Evolutionary conservation across 2,888 invertebrate species (phyloP), one percentile per base, ranked within the genome.

Genomic region (Pollenia amentaria): DNA sequence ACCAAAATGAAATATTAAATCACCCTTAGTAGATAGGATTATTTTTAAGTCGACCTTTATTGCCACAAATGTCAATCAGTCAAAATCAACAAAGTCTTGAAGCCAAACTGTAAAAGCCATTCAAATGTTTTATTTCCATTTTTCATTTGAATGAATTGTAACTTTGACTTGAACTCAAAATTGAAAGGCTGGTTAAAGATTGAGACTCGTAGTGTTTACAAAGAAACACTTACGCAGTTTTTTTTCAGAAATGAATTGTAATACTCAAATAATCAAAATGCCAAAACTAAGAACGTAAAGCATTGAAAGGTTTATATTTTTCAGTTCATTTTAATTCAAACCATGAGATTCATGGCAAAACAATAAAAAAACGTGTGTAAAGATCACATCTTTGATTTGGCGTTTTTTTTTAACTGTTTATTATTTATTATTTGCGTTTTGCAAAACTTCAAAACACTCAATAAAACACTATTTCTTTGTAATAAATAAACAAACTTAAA

Each of bases 401-500:
- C 11, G 29, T 72, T 69, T 51, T 11, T 9, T 51, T 51, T 79
- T n/a, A 1, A 29, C 0, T 75, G 21, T 70, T 72, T 80, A 65
- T 80, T 82, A 81, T 82, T 78, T 78, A 82, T 69, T 79, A 76
- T 73, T 83, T 84, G 76, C 83, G 76, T 83, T 80, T 82, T 77
- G 83, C 80, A 87, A 84, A 80, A 87, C 87, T 84, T 84, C 80
- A 53, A 83, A 86, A 46, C 62, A 62, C 57, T 72, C 60, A 73
- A 57, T 57, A 64, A 57, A 76, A 60, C 18, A 62, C 69, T 53
- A 14, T 38, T 73, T 18, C 16, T 40, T 42, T 16, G 8, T 29
- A 42, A 64, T 64, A 65, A 1, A 44, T 21, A 21, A 18, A 51
- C 12, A 60, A 46, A 6, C 29, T 29, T 12, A 69, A 46, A 10